These are phyloP conservation scores for Tribolium freemani DNA, from an alignment of 2,888 invertebrate genomes.

Conservation along the genomic window DNA sequence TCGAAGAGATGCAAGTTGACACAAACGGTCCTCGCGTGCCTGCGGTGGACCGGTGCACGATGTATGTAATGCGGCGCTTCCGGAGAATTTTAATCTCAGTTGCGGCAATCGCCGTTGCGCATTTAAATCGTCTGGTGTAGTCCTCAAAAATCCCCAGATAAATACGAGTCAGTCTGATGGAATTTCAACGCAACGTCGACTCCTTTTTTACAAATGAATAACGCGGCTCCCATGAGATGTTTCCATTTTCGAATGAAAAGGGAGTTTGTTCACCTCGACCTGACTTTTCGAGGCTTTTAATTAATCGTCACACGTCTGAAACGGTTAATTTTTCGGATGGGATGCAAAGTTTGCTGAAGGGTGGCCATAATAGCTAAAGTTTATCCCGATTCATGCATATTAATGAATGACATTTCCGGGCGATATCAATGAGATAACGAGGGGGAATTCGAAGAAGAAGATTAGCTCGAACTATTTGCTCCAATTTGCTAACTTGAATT, in stretches of 20 bases:
- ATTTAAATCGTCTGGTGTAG: slow-evolving; percentile 27
- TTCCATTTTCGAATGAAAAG: slow-evolving; percentile 11
- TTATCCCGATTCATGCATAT: slow-evolving; percentile 31
- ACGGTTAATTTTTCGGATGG: slow-evolving; percentile 8
- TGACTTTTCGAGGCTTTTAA: slow-evolving; percentile 12
- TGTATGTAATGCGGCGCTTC: slow-evolving; percentile 33
- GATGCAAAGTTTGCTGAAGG: neutral
- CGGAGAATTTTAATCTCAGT: slow-evolving; percentile 42
- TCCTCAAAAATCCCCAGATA: slow-evolving; percentile 28
- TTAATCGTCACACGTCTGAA: slow-evolving; percentile 13
- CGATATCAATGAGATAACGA: slow-evolving; percentile 27
- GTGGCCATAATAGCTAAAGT: slow-evolving; percentile 21
- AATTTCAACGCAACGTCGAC: slow-evolving; percentile 10
- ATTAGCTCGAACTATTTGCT: slow-evolving; percentile 39
- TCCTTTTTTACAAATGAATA: slow-evolving; percentile 20
- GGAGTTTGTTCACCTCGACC: neutral
- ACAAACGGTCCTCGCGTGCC: slow-evolving; percentile 8
- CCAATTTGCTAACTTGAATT: slow-evolving; percentile 37
- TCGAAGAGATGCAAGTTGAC: slow-evolving; percentile 8
- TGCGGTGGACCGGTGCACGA: slow-evolving; percentile 26
- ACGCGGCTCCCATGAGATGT: slow-evolving; percentile 3
- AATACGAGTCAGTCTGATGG: slow-evolving; percentile 15
- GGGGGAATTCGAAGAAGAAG: slow-evolving; percentile 23
- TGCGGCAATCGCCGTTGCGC: slow-evolving; percentile 18
- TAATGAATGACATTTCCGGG: slow-evolving; percentile 32